Percentiles rank a stretch among this genome's conserved stretches.
Evolutionary conservation across 2,113 vertebrate species (phyloP).

Genomic region (Pseudolaguvia tuberculata): DNA sequence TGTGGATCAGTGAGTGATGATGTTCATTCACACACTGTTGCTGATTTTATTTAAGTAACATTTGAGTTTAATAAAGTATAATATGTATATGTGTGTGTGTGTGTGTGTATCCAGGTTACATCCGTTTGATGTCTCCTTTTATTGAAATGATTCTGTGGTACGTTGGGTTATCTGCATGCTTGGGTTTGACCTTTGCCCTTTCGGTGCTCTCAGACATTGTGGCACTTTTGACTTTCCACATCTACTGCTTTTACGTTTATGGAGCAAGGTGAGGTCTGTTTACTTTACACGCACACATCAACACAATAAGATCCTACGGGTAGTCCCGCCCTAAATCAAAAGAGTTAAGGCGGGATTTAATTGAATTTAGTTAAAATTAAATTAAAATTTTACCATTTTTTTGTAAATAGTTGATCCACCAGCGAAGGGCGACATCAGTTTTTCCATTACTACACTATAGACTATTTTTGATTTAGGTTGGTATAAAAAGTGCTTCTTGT

Average conservation of each 20-base stretch:
- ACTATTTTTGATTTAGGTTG: not conserved
- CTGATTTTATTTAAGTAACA: not conserved
- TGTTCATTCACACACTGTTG: not conserved
- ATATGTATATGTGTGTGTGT: not conserved
- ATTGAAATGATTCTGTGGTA: slow-evolving; percentile 95
- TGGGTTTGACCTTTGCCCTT: slow-evolving; percentile 86
- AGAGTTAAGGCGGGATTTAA: not conserved
- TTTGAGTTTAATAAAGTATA: not conserved
- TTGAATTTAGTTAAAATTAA: too few relatives aligned
- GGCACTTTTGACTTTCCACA: slow-evolving; percentile 93
- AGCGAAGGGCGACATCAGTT: slow-evolving; percentile 32
- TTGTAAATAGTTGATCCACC: not conserved
- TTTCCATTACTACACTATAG: not conserved
- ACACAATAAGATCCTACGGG: too few relatives aligned
- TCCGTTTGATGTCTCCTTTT: slow-evolving; percentile 93
- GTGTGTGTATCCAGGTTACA: slow-evolving; percentile 76
- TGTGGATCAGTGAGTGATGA: slow-evolving; percentile 92
- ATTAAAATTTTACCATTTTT: not conserved
- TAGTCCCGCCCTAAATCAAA: not conserved
- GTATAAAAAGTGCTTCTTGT: not conserved
- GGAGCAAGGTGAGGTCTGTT: slow-evolving; percentile 81
- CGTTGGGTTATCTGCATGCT: slow-evolving; percentile 83
- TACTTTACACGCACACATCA: not conserved
- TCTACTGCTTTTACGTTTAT: slow-evolving; percentile 99
- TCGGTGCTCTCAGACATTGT: slow-evolving; percentile 90